phyloP scores from a whole-genome alignment of 2,888 invertebrate genomes.

The Oscheius onirici region DNA sequence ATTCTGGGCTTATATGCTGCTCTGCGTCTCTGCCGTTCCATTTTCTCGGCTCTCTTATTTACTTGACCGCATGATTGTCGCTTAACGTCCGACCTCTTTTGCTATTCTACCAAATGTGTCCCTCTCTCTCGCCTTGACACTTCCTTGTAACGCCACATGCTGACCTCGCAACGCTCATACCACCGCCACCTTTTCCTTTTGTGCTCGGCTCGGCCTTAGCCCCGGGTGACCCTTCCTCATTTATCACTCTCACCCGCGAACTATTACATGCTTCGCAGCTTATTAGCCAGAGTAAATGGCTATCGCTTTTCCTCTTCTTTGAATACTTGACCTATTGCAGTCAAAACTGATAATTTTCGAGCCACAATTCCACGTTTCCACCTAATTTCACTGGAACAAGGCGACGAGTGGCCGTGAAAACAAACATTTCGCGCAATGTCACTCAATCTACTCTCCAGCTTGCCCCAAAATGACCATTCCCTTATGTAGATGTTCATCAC shows the following conservation, averaged over 20 bases:
- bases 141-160: no score
- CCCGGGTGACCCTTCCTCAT: no score
- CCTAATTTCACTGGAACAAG: constrained; percentile 21
- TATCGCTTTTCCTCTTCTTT: no score
- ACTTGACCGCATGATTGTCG: constrained; percentile 33
- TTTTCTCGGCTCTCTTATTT: constrained; percentile 24
- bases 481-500: background rate
- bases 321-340: no score
- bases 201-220: no score
- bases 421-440: constrained; percentile 21
- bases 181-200: no score
- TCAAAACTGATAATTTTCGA: no score
- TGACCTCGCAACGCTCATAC: no score
- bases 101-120: constrained; percentile 25
- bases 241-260: no score
- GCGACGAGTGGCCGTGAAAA: constrained; percentile 4
- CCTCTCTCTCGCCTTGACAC: no score
- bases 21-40: constrained; percentile 25
- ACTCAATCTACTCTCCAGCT: constrained; percentile 17
- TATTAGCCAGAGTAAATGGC: no score
- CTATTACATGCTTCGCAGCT: no score
- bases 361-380: background rate
- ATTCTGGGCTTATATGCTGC: constrained; percentile 3
- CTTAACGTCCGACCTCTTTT: constrained; percentile 27
- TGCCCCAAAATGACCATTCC: constrained; percentile 1